Percentiles rank a stretch among this genome's conserved stretches.
Evolutionary conservation across 1,140 invertebrate genomes (phyloP).

Genomic region (Parasteatoda tepidariorum): DNA sequence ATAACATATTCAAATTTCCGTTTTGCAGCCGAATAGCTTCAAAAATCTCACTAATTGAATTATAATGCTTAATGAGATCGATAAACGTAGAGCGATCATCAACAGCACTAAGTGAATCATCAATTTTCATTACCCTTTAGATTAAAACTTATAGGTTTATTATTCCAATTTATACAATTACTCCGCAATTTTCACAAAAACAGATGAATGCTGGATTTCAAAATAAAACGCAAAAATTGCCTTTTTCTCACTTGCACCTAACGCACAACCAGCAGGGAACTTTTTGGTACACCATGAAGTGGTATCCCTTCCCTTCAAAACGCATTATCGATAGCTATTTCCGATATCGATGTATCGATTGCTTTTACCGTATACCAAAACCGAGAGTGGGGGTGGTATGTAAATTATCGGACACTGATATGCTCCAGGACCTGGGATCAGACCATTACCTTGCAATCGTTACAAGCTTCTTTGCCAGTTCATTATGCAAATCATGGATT

Average conservation of each 20-base stretch:
- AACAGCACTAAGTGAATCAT: too few relatives aligned
- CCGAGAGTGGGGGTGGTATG: conserved; percentile 1
- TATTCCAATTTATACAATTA: background rate
- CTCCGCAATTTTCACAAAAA: background rate
- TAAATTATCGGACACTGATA: conserved; percentile 55
- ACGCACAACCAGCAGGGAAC: conserved; percentile 10
- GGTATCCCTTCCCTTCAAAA: conserved; percentile 27
- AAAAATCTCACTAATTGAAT: too few relatives aligned
- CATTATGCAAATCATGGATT: conserved; percentile 59
- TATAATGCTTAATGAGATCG: too few relatives aligned
- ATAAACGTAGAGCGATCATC: too few relatives aligned
- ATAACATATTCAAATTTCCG: too few relatives aligned
- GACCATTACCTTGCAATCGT: conserved; percentile 52
- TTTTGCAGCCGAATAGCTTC: too few relatives aligned
- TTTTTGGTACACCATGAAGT: background rate
- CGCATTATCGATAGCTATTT: conserved; percentile 55
- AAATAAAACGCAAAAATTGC: conserved; percentile 40
- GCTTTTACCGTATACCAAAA: background rate
- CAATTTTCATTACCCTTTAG: too few relatives aligned
- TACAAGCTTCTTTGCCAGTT: conserved; percentile 44
- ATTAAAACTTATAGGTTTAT: background rate
- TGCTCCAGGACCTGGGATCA: conserved; percentile 26
- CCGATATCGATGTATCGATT: conserved; percentile 53
- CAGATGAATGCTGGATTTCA: background rate
- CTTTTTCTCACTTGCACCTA: conserved; percentile 22